Evolutionary conservation across 2,888 invertebrate genomes (phyloP).

Genomic region (Danaus chrysippus): DNA sequence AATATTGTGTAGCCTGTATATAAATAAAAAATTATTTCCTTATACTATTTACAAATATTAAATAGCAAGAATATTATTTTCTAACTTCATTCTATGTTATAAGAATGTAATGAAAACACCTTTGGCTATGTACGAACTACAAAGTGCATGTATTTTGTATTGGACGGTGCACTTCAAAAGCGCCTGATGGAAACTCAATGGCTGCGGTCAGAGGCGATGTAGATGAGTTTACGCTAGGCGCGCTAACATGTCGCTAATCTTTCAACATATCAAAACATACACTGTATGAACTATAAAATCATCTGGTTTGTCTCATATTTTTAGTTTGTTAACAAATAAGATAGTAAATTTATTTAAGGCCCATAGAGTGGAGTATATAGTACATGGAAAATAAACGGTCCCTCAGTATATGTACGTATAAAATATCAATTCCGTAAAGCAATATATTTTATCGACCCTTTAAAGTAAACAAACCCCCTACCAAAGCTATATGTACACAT

Average conservation of each 20-base stretch:
- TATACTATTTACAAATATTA: not conserved
- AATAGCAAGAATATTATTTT: not conserved
- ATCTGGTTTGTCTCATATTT: too few relatives aligned
- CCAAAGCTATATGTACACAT: not conserved
- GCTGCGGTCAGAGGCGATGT: slow-evolving; percentile 34
- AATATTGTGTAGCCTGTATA: not conserved
- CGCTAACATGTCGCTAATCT: slow-evolving; percentile 32
- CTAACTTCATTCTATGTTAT: not conserved
- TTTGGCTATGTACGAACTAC: slow-evolving; percentile 3
- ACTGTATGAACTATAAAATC: too few relatives aligned
- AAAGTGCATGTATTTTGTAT: slow-evolving; percentile 16
- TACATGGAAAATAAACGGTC: too few relatives aligned
- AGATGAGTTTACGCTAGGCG: slow-evolving; percentile 36
- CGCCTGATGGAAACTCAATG: slow-evolving; percentile 35
- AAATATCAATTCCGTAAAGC: too few relatives aligned
- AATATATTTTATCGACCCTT: not conserved
- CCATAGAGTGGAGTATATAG: too few relatives aligned
- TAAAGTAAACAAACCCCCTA: not conserved
- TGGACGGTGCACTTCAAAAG: slow-evolving; percentile 29
- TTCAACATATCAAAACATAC: slow-evolving; percentile 14
- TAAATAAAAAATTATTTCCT: not conserved
- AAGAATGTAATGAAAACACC: slow-evolving; percentile 1
- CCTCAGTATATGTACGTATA: too few relatives aligned
- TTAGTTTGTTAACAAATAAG: too few relatives aligned
- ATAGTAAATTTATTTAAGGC: too few relatives aligned